phyloP scores from a whole-genome alignment of 1,140 invertebrate genomes.

The Drosophila sucinea region DNA sequence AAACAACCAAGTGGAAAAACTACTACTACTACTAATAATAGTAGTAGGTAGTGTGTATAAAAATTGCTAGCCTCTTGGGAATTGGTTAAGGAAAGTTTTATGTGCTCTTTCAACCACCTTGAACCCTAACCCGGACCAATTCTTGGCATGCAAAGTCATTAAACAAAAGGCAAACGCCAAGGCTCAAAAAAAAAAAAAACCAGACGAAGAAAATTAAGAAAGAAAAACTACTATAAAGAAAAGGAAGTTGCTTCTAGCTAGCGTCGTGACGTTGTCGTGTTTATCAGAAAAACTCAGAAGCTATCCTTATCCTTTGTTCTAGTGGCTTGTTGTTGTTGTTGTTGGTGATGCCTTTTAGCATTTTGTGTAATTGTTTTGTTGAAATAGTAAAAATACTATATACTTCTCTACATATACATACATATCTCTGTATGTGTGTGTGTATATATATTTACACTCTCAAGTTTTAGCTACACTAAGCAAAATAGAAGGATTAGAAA shows the following conservation, averaged over 20 bases:
- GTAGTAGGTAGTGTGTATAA: constrained; percentile 6
- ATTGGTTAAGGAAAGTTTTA: constrained; percentile 28
- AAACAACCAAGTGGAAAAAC: constrained; percentile 24
- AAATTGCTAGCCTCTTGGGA: not conserved
- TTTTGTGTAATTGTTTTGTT: constrained; percentile 80
- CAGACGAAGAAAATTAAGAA: constrained; percentile 45
- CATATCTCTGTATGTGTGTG: constrained; percentile 17
- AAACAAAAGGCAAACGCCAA: constrained; percentile 66
- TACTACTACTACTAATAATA: too few species aligned
- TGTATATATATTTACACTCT: not conserved
- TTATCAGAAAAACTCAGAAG: constrained; percentile 56
- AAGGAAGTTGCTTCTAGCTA: constrained; percentile 20
- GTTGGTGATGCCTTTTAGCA: constrained; percentile 62
- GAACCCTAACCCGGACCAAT: constrained; percentile 31
- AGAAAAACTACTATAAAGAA: constrained; percentile 51
- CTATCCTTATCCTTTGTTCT: constrained; percentile 29
- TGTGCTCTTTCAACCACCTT: constrained; percentile 24
- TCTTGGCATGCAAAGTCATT: constrained; percentile 68
- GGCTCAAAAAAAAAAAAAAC: constrained; percentile 33
- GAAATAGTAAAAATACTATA: constrained; percentile 59
- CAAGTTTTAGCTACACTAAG: constrained; percentile 2
- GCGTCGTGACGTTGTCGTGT: constrained; percentile 74
- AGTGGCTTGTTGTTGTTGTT: constrained; percentile 29
- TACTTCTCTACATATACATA: constrained; percentile 6
- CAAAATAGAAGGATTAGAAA: not conserved